A percentile compares a stretch with the other conserved stretches of the same genome.
phyloP scores from a whole-genome alignment of 2,888 invertebrate genomes.

The Lasioglossum lativentre region DNA sequence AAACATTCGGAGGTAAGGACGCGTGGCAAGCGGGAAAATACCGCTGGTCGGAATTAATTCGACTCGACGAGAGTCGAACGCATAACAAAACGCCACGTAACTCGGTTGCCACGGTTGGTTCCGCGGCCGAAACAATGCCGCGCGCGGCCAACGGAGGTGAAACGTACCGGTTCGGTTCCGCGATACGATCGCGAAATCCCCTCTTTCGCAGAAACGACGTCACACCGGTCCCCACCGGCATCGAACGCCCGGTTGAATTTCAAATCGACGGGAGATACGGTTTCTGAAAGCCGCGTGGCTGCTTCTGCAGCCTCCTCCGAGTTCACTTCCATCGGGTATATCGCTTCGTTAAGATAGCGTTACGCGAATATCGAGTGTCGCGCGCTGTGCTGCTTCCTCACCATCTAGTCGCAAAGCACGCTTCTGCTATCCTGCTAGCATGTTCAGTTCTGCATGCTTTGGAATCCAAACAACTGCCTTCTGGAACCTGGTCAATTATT shows the following conservation, averaged over 20 bases:
- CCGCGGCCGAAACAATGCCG: constrained; percentile 39
- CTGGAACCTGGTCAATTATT: no score
- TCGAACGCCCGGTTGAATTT: constrained; percentile 45
- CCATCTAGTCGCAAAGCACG: not conserved
- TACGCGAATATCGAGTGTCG: constrained; percentile 61
- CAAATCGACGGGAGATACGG: constrained; percentile 55
- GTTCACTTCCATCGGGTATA: constrained; percentile 30
- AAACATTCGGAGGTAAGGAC: not conserved
- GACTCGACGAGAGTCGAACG: constrained; percentile 62
- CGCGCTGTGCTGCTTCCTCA: constrained; percentile 29
- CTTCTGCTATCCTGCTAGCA: not conserved
- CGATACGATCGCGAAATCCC: constrained; percentile 13
- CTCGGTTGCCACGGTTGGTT: constrained; percentile 35
- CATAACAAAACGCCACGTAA: constrained; percentile 58
- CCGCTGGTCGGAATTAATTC: constrained; percentile 54
- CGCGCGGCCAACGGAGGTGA: constrained; percentile 19
- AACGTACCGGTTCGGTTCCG: constrained; percentile 40
- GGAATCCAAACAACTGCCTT: no score
- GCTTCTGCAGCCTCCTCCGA: not conserved
- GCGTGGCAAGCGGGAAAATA: constrained; percentile 28
- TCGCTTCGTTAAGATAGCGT: constrained; percentile 66
- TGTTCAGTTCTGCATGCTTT: not conserved
- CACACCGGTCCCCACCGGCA: not conserved
- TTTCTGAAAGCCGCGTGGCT: constrained; percentile 12
- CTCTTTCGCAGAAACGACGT: not conserved